A percentile compares a stretch with the other conserved stretches of the same genome.
These are phyloP conservation scores for Polypterus senegalus DNA, from an alignment of 2,113 vertebrate species.

Conservation along the genomic window DNA sequence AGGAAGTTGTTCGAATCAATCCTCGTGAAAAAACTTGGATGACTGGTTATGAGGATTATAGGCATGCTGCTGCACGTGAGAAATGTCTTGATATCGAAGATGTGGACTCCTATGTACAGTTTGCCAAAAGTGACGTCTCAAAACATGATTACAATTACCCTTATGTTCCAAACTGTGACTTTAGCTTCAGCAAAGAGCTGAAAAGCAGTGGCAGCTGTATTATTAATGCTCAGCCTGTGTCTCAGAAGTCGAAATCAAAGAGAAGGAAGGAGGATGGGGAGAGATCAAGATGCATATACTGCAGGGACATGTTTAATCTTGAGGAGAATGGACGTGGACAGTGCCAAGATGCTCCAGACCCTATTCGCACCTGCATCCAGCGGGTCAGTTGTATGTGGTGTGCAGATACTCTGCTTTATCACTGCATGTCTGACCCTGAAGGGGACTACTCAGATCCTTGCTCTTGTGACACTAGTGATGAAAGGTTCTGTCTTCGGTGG, in stretches of 20 bases:
- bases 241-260: constrained; percentile 58
- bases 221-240: constrained; percentile 72
- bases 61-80: constrained; percentile 75
- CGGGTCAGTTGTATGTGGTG: constrained; percentile 96
- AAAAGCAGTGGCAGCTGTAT: constrained; percentile 46
- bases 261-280: constrained; percentile 65
- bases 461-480: constrained; percentile 86
- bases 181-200: constrained; percentile 58
- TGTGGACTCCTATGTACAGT: constrained; percentile 76
- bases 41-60: constrained; percentile 90
- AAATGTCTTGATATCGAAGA: constrained; percentile 70
- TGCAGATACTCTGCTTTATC: constrained; percentile 95
- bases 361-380: constrained; percentile 73
- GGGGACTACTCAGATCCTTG: constrained; percentile 96
- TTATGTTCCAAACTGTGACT: constrained; percentile 64
- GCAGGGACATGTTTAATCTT: constrained; percentile 80
- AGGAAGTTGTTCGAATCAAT: constrained; percentile 95
- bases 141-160: constrained; percentile 96
- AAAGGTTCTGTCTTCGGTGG: constrained; percentile 91
- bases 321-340: constrained; percentile 76
- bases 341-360: constrained; percentile 89
- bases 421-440: constrained; percentile 98
- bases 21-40: constrained; percentile 85
- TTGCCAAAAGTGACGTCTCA: constrained; percentile 74
- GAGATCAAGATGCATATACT: constrained; percentile 80